phyloP scores from a whole-genome alignment of 2,888 invertebrate species.

The Bhutanitis thaidina region DNA sequence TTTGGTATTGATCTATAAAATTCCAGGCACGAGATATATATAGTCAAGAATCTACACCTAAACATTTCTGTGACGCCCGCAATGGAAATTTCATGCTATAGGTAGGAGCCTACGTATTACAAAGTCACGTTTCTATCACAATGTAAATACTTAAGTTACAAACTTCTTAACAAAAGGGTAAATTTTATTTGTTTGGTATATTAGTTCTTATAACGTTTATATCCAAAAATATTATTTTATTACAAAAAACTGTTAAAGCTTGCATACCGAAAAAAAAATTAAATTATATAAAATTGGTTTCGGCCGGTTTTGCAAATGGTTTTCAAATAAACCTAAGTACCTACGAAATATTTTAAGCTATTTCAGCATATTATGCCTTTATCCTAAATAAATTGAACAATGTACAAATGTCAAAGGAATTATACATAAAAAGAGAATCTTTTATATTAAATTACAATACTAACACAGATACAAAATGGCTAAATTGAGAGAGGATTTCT shows the following conservation, averaged over 20 bases:
- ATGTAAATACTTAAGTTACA: neutral
- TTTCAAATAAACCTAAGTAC: neutral
- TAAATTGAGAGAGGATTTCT: slow-evolving; percentile 52
- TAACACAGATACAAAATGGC: slow-evolving; percentile 58
- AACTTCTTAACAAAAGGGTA: neutral
- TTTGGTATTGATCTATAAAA: slow-evolving; percentile 10
- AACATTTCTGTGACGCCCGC: slow-evolving; percentile 1
- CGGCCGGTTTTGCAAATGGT: neutral
- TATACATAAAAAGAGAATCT: slow-evolving; percentile 46
- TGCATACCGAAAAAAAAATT: too few relatives aligned
- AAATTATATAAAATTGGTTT: neutral
- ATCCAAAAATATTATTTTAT: too few relatives aligned
- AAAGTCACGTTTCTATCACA: slow-evolving; percentile 2
- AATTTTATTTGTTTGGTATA: neutral
- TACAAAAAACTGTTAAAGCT: too few relatives aligned
- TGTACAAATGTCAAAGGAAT: slow-evolving; percentile 28
- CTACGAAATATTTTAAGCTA: neutral
- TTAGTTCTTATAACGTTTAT: too few relatives aligned
- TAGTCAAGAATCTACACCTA: neutral
- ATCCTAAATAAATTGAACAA: slow-evolving; percentile 13
- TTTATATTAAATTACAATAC: slow-evolving; percentile 43
- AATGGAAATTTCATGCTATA: slow-evolving; percentile 4
- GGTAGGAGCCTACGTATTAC: too few relatives aligned
- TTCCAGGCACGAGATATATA: slow-evolving; percentile 1
- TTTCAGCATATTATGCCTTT: neutral